These are phyloP conservation scores for Aphrocallistes beatrix DNA, from an alignment of 37 sponge, comb jelly and placozoan species.

Conservation along the genomic window DNA sequence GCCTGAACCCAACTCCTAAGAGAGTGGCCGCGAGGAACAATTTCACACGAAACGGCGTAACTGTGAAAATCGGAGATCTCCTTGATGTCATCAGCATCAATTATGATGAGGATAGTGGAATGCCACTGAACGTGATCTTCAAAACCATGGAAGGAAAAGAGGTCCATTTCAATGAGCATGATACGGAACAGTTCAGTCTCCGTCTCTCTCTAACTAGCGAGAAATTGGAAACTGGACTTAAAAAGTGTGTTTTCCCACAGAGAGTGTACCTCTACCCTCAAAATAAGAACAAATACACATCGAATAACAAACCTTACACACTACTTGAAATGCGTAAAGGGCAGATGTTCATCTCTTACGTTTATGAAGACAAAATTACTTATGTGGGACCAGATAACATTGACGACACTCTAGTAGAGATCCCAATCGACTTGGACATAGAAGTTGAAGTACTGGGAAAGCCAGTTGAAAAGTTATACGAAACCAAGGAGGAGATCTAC, in stretches of 20 bases:
- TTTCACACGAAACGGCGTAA: not conserved
- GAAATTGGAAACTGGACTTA: not conserved
- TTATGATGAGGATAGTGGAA: not conserved
- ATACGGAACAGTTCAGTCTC: not conserved
- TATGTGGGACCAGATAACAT: not conserved
- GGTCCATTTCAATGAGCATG: not conserved
- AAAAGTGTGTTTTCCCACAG: not conserved
- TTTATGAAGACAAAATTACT: not conserved
- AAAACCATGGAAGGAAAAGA: not conserved
- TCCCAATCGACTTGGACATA: not conserved
- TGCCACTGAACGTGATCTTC: not conserved
- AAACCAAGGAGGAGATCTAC: slow-evolving; percentile 11
- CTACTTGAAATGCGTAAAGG: not conserved
- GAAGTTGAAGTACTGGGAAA: not conserved
- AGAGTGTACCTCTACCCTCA: slow-evolving; percentile 9
- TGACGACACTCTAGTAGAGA: not conserved
- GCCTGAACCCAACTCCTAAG: not conserved
- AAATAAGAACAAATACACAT: not conserved
- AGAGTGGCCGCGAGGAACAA: not conserved
- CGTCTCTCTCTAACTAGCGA: not conserved
- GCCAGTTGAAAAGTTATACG: not conserved
- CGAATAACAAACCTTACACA: not conserved
- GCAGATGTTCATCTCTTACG: not conserved
- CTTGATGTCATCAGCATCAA: not conserved
- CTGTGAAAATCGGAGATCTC: not conserved